phyloP scores from a whole-genome alignment of 1,140 invertebrate species.

The Leptinotarsa defecta region DNA sequence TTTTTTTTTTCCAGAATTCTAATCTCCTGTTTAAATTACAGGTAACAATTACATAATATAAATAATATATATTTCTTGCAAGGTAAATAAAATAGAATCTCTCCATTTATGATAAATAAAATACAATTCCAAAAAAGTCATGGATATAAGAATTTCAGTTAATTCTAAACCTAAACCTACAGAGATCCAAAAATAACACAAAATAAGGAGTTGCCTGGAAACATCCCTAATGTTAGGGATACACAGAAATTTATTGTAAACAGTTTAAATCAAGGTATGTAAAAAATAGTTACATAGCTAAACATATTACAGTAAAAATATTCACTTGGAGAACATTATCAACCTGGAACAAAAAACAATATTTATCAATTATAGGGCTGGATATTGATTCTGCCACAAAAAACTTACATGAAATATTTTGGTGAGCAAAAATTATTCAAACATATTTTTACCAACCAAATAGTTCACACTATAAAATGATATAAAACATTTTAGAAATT shows the following conservation, averaged over 20 bases:
- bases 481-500: no score
- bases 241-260: conserved; percentile 11
- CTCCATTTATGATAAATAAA: conserved; percentile 25
- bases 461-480: no score
- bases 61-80: conserved; percentile 8
- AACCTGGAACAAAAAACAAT: conserved; percentile 30
- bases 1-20: background rate
- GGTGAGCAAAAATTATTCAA: no score
- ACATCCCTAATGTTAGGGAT: conserved; percentile 18
- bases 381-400: no score
- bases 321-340: conserved; percentile 30
- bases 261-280: conserved; percentile 14
- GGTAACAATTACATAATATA: conserved; percentile 4
- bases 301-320: conserved; percentile 4
- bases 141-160: conserved; percentile 11
- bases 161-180: conserved; percentile 13
- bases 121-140: conserved; percentile 26
- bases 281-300: conserved; percentile 18
- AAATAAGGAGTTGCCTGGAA: conserved; percentile 17
- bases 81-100: conserved; percentile 17
- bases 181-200: conserved; percentile 26
- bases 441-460: no score
- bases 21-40: background rate
- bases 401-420: no score
- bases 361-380: no score